phyloP scores from a whole-genome alignment of 2,888 invertebrate genomes.

The Stenoptilia bipunctidactyla region DNA sequence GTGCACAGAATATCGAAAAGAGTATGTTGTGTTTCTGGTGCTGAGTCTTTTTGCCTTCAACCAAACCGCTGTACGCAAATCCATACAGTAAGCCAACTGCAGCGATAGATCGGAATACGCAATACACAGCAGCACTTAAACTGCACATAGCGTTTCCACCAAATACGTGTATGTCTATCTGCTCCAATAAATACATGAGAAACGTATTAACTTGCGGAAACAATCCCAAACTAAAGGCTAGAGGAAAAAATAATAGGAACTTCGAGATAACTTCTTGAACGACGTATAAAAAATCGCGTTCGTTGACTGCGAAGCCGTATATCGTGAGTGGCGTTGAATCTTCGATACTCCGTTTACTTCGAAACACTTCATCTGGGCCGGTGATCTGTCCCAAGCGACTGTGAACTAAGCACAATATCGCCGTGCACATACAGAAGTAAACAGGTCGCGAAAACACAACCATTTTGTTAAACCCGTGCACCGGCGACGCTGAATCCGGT shows the following conservation, averaged over 20 bases:
- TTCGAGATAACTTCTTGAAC: constrained; percentile 82
- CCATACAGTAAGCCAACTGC: constrained; percentile 87
- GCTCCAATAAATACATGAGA: constrained; percentile 95
- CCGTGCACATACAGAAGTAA: constrained; percentile 89
- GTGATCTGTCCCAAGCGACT: constrained; percentile 39
- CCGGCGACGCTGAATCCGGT: constrained; percentile 98
- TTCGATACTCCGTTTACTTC: constrained; percentile 38
- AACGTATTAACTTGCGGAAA: constrained; percentile 98
- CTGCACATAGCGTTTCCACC: constrained; percentile 91
- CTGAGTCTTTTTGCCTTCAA: constrained; percentile 87
- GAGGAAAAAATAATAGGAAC: constrained; percentile 90
- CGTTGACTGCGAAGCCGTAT: constrained; percentile 57
- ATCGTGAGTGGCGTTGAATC: constrained; percentile 41
- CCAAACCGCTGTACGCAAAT: constrained; percentile 88
- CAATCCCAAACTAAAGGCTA: constrained; percentile 94
- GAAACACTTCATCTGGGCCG: constrained; percentile 25
- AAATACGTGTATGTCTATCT: constrained; percentile 91
- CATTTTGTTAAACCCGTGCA: constrained; percentile 96
- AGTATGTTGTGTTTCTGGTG: constrained; percentile 79
- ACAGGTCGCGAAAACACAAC: constrained; percentile 94
- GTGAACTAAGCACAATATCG: constrained; percentile 59
- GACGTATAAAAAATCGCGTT: constrained; percentile 73
- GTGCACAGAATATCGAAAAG: constrained; percentile 94
- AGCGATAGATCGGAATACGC: constrained; percentile 83
- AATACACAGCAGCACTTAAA: constrained; percentile 85